phyloP scores from a whole-genome alignment of 2,113 vertebrate genomes.

The Erpornis zantholeuca region DNA sequence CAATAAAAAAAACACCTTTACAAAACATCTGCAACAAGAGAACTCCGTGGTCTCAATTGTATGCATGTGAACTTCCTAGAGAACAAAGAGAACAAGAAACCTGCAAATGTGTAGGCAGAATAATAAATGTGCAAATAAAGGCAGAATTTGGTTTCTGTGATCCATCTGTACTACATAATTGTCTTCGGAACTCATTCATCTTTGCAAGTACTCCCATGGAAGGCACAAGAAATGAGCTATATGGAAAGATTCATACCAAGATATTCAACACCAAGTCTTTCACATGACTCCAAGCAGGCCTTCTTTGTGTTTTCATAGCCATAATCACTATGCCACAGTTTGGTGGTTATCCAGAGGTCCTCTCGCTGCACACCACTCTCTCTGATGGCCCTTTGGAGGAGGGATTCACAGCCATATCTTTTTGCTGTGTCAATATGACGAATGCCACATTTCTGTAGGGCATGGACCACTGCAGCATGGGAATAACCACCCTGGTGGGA shows the following conservation, averaged over 20 bases:
- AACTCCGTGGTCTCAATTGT: neutral
- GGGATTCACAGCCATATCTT: conserved; percentile 74
- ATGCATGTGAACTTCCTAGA: neutral
- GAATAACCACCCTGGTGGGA: conserved; percentile 78
- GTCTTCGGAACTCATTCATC: neutral
- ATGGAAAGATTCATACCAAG: conserved; percentile 64
- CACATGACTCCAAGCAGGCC: conserved; percentile 75
- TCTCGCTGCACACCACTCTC: conserved; percentile 70
- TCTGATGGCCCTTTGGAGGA: conserved; percentile 68
- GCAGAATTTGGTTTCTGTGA: neutral
- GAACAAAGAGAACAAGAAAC: neutral
- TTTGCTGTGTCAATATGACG: conserved; percentile 80
- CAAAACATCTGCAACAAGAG: neutral
- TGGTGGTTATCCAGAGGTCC: conserved; percentile 81
- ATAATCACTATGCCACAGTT: conserved; percentile 78
- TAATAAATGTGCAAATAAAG: neutral
- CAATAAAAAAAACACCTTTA: neutral
- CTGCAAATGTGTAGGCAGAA: neutral
- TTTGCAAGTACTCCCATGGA: neutral
- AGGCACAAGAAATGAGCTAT: neutral
- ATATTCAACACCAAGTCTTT: conserved; percentile 74
- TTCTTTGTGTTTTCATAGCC: conserved; percentile 72
- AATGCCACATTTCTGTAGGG: conserved; percentile 74
- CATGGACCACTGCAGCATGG: conserved; percentile 72
- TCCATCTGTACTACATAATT: accelerated